phyloP scores from a whole-genome alignment of 2,113 vertebrate genomes.

The Silurus asotus region DNA sequence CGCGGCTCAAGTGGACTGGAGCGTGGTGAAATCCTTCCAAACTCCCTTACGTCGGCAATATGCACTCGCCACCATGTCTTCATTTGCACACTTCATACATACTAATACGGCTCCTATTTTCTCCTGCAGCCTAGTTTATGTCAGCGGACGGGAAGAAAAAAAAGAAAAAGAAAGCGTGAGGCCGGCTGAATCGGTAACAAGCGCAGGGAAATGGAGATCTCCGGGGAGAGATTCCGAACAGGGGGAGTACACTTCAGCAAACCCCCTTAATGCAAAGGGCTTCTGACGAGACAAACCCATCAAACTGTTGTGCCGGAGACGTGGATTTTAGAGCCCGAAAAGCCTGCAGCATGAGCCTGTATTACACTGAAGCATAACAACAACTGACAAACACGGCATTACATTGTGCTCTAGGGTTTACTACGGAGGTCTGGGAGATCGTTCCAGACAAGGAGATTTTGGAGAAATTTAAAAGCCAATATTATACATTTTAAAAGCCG shows the following conservation, averaged over 20 bases:
- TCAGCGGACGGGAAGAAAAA: constrained; percentile 17
- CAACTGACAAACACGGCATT: constrained; percentile 28
- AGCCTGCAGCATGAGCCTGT: constrained; percentile 4
- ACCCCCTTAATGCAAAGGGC: constrained; percentile 32
- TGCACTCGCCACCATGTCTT: constrained; percentile 64
- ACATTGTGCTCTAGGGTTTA: background rate
- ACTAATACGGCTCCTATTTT: constrained; percentile 62
- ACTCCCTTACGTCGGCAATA: constrained; percentile 70
- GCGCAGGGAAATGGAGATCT: constrained; percentile 49
- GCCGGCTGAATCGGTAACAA: constrained; percentile 55
- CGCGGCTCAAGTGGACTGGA: constrained; percentile 65
- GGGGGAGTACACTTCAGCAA: constrained; percentile 42
- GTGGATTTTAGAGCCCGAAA: constrained; percentile 15
- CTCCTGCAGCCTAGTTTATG: constrained; percentile 50
- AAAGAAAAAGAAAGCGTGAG: constrained; percentile 17
- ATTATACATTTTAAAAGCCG: too few species aligned
- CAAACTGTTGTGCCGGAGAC: constrained; percentile 41
- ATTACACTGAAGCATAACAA: constrained; percentile 24
- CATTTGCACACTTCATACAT: constrained; percentile 70
- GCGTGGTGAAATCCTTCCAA: constrained; percentile 63
- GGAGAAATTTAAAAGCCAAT: background rate
- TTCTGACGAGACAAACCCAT: constrained; percentile 45
- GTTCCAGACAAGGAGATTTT: background rate
- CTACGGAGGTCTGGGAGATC: background rate
- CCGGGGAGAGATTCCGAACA: constrained; percentile 42